Evolutionary conservation across 2,113 vertebrate genomes (phyloP), one percentile per base, ranked within the genome.

Genomic region (Sapayoa aenigma): DNA sequence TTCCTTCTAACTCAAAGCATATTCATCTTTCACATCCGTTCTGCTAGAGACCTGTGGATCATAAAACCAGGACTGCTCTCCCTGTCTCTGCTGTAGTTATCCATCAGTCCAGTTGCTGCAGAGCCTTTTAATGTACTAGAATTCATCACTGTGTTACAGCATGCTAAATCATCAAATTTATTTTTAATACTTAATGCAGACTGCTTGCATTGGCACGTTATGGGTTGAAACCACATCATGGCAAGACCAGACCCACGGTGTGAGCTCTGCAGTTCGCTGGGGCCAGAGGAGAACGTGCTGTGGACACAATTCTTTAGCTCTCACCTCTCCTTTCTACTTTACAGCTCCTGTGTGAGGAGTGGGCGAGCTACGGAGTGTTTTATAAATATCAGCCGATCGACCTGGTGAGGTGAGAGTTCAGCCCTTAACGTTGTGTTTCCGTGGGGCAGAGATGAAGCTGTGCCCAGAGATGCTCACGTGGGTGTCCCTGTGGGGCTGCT

Each of bases 331-430:
- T 80, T 72, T 72, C 49, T 87, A 69, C 91, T 94, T 96, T 96
- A 15, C 94, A 99, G 99, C 98, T 99, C 66, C 98, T 99, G 89
- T 99, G 98, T 2, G 98, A 99, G 80, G 98, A 99, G 83, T 99
- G 99, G 99, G 99, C 99, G 2, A 99, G 99, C 97, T 99, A 99
- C 3, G 98, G 99, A 4, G 98, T 98, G 90, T 99, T 99, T 96
- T 99, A 99, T 82, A 99, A 99, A 79, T 99, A 99, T 89, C 99
- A 99, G 95, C 99, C 99, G 5, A 99, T 99, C 33, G 98, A 99
- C 95, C 98, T 99, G 76, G 98, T 99, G 97, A 99, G 99, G 99
- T 99, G 93, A 98, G 98, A 79, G 39, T 5, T 52, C 33, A 69
- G 65, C 9, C 14, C 39, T 27, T 12, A 10, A 5, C 0, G 0